Evolutionary conservation across 2,797 vertebrate genomes (phyloP).

Genomic region (Pseudocheirus occidentalis): DNA sequence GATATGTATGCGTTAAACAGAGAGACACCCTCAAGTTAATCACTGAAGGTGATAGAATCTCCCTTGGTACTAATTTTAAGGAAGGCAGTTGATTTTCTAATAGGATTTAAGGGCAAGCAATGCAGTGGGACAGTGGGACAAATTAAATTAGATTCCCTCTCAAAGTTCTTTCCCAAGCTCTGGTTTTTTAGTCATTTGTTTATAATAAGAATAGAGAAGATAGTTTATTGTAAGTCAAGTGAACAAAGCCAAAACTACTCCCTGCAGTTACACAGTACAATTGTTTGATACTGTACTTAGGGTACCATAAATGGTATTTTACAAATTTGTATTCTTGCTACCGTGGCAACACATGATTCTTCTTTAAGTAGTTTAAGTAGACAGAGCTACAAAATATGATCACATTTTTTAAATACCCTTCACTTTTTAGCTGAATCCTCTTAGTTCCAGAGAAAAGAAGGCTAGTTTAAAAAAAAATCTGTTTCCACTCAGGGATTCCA

Average conservation of each 20-base stretch:
- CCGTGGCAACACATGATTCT: slow-evolving; percentile 48
- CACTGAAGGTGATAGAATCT: not conserved
- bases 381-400: slow-evolving; percentile 63
- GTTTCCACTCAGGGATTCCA: slow-evolving; percentile 86
- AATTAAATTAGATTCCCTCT: not conserved
- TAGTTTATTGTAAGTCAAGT: not conserved
- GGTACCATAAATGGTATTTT: slow-evolving; percentile 46
- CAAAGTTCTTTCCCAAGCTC: not conserved
- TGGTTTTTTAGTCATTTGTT: not conserved
- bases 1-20: not conserved
- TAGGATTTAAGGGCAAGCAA: not conserved
- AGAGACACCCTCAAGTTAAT: not conserved
- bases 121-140: not conserved
- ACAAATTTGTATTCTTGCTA: slow-evolving; percentile 56
- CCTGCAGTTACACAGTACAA: not conserved
- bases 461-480: slow-evolving; percentile 80
- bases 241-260: not conserved
- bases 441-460: slow-evolving; percentile 76
- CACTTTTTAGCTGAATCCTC: slow-evolving; percentile 73
- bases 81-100: not conserved
- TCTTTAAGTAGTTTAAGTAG: slow-evolving; percentile 61
- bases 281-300: slow-evolving; percentile 53
- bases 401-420: slow-evolving; percentile 75
- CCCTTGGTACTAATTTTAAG: not conserved
- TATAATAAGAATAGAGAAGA: slow-evolving; percentile 14